Conservation (phyloP, 2,113 vertebrate genomes). For the Oriolus oriolus region DNA sequence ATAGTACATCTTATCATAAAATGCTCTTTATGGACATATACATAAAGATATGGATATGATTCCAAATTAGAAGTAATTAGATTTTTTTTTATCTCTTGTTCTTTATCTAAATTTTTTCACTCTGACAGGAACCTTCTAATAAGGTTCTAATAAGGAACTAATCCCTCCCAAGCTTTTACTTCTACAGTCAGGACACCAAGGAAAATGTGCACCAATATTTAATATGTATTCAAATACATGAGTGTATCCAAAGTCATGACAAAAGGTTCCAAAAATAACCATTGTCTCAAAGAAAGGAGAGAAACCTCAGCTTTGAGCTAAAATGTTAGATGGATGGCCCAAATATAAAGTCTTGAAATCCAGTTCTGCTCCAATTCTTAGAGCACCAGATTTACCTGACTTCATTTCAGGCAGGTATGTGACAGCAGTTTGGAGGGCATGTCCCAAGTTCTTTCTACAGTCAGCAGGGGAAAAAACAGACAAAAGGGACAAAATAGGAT, state of each 20-base stretch:
- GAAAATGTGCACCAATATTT: not conserved
- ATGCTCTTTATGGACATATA: not conserved
- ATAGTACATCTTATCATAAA: not conserved
- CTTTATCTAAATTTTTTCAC: not conserved
- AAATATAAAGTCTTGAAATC: not conserved
- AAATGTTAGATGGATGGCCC: not conserved
- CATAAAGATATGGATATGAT: too few species aligned
- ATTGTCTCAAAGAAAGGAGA: not conserved
- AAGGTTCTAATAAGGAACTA: too few species aligned
- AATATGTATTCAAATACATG: not conserved
- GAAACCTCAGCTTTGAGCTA: not conserved
- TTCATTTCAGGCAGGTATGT: not conserved
- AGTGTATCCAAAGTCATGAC: not conserved
- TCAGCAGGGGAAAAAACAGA: not conserved
- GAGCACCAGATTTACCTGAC: not conserved
- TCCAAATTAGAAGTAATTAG: not conserved
- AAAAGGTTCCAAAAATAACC: not conserved
- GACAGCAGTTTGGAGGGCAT: not conserved
- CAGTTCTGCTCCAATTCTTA: not conserved
- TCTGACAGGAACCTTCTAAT: not conserved
- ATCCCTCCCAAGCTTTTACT: not conserved
- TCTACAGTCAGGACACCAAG: not conserved
- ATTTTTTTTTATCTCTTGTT: not conserved
- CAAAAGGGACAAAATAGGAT: fast-evolving
- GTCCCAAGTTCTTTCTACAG: not conserved